Evolutionary conservation across 2,888 invertebrate genomes (phyloP).

Genomic region (Nipponacmea schrenckii): DNA sequence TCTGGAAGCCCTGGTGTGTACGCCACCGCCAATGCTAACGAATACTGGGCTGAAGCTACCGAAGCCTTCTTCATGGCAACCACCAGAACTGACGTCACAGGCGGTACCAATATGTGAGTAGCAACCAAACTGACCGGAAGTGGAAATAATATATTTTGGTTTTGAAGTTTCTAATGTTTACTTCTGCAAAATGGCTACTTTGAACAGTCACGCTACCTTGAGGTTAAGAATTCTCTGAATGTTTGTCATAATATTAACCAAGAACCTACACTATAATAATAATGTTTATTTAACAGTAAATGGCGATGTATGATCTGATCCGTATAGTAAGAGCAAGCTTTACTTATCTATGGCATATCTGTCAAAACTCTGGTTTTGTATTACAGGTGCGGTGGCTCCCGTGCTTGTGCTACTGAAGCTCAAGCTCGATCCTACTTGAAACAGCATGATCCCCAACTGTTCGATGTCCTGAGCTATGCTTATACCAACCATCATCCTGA

Average conservation of each 20-base stretch:
- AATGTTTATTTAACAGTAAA: no score
- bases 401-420: slow-evolving; percentile 24
- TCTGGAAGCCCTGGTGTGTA: slow-evolving; percentile 43
- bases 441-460: slow-evolving; percentile 28
- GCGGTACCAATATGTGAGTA: slow-evolving; percentile 46
- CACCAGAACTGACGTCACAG: slow-evolving; percentile 31
- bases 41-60: slow-evolving; percentile 50
- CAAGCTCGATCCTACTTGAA: slow-evolving; percentile 25
- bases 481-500: slow-evolving; percentile 31
- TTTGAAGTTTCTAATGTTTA: no score
- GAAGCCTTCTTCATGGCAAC: slow-evolving; percentile 45
- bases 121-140: no score
- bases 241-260: no score
- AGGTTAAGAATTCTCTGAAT: no score
- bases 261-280: no score
- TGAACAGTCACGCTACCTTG: no score
- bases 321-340: background rate
- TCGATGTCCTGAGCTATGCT: slow-evolving; percentile 26
- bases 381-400: background rate
- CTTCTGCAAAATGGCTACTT: no score
- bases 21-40: slow-evolving; percentile 44
- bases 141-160: no score
- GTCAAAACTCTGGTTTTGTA: no score
- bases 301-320: no score
- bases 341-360: background rate